Percentiles rank a stretch among this genome's conserved stretches.
These are phyloP conservation scores for Labroides dimidiatus DNA, from an alignment of 2,797 vertebrate species.

Conservation along the genomic window DNA sequence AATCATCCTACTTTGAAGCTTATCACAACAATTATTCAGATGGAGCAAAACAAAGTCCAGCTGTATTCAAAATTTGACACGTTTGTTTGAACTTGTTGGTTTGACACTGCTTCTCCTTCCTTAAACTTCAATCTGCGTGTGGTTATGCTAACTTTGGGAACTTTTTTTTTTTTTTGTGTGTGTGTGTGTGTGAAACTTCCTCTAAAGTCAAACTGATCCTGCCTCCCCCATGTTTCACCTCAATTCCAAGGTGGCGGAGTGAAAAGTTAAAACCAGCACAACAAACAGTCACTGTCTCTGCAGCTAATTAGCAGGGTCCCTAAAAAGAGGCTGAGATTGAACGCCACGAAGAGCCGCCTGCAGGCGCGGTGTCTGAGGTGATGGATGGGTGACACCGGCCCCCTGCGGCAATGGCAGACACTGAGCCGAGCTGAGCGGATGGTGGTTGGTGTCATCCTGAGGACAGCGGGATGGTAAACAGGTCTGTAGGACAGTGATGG, in stretches of 20 bases:
- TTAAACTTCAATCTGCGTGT: too few relatives aligned
- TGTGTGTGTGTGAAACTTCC: slow-evolving; percentile 4
- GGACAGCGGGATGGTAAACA: slow-evolving; percentile 52
- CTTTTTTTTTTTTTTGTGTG: too few relatives aligned
- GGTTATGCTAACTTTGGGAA: too few relatives aligned
- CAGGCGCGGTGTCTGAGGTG: slow-evolving; percentile 46
- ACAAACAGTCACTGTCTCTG: slow-evolving; percentile 48
- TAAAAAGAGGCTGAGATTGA: slow-evolving; percentile 49
- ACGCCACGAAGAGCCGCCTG: slow-evolving; percentile 54
- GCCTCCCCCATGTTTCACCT: slow-evolving; percentile 47
- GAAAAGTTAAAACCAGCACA: slow-evolving; percentile 62
- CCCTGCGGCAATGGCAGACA: slow-evolving; percentile 70
- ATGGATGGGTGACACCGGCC: slow-evolving; percentile 76
- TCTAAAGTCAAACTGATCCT: slow-evolving; percentile 35
- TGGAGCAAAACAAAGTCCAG: too few relatives aligned
- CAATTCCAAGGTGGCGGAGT: slow-evolving; percentile 52
- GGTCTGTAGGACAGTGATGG: slow-evolving; percentile 61
- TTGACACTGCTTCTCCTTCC: too few relatives aligned
- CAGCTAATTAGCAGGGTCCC: slow-evolving; percentile 70
- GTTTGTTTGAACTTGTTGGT: too few relatives aligned
- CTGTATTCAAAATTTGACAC: too few relatives aligned
- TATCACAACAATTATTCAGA: too few relatives aligned
- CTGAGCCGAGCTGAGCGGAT: slow-evolving; percentile 16
- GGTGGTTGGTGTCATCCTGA: slow-evolving; percentile 26
- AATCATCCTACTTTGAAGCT: too few relatives aligned